phyloP scores from a whole-genome alignment of 1,140 invertebrate genomes.

The Euura lappo region DNA sequence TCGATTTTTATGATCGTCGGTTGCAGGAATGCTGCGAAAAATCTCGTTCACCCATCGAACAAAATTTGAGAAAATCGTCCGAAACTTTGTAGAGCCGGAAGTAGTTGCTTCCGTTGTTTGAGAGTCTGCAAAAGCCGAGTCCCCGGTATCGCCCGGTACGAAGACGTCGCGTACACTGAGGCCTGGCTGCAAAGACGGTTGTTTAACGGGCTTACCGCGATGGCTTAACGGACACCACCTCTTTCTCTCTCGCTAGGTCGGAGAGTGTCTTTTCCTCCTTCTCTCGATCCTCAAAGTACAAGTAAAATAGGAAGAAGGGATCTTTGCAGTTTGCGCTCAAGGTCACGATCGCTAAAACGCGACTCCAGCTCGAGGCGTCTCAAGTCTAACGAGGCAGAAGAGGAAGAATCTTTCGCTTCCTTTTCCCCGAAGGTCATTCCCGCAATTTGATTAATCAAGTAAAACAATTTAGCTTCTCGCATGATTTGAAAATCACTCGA shows the following conservation, averaged over 20 bases:
- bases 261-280: slow-evolving; percentile 8
- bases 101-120: background rate
- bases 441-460: no score
- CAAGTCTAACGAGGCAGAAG: no score
- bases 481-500: no score
- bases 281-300: background rate
- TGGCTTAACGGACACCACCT: slow-evolving; percentile 18
- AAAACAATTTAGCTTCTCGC: no score
- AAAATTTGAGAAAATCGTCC: no score
- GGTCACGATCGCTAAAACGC: background rate
- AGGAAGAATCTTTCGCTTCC: no score
- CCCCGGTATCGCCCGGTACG: background rate
- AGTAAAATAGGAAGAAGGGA: no score
- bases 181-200: slow-evolving; percentile 1
- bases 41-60: no score
- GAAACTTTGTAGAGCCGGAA: background rate
- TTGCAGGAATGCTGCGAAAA: no score
- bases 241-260: background rate
- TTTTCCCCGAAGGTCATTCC: no score
- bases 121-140: background rate
- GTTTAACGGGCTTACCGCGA: background rate
- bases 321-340: background rate
- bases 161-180: slow-evolving; percentile 3
- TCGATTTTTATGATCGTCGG: no score
- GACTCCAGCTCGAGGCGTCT: no score